Conservation (phyloP, 2,113 vertebrate species). For the Upupa epops region DNA sequence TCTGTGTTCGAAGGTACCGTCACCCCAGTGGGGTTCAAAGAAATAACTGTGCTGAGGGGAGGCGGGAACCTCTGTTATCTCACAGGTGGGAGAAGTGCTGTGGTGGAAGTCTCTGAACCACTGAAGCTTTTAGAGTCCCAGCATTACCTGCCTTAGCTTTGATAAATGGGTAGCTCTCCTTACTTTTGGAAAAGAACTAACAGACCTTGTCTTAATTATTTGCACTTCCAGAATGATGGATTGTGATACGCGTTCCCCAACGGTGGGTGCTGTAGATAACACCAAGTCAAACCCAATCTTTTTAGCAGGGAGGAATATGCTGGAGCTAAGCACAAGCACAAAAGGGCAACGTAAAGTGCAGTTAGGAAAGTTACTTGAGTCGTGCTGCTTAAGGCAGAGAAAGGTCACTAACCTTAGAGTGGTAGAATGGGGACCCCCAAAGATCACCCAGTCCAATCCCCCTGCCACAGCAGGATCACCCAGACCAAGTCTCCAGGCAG, state of each 20-base stretch:
- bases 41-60: neutral
- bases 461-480: too few relatives aligned
- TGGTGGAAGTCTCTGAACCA: slow-evolving; percentile 36
- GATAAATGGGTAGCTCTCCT: slow-evolving; percentile 29
- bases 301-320: neutral
- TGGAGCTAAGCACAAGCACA: neutral
- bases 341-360: neutral
- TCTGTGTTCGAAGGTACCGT: too few relatives aligned
- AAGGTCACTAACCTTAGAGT: neutral
- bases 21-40: too few relatives aligned
- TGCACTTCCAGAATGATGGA: slow-evolving; percentile 32
- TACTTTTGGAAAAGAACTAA: slow-evolving; percentile 17
- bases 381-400: neutral
- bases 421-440: too few relatives aligned
- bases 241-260: slow-evolving; percentile 2
- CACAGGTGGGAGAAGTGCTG: neutral
- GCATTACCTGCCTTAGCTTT: slow-evolving; percentile 6
- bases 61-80: neutral
- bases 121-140: neutral
- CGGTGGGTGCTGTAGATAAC: neutral
- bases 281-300: neutral
- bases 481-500: too few relatives aligned
- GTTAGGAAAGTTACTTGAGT: neutral
- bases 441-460: too few relatives aligned
- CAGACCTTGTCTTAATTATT: neutral